These are phyloP conservation scores for Carlito syrichta DNA, from an alignment of 2,113 vertebrate species.

Conservation along the genomic window DNA sequence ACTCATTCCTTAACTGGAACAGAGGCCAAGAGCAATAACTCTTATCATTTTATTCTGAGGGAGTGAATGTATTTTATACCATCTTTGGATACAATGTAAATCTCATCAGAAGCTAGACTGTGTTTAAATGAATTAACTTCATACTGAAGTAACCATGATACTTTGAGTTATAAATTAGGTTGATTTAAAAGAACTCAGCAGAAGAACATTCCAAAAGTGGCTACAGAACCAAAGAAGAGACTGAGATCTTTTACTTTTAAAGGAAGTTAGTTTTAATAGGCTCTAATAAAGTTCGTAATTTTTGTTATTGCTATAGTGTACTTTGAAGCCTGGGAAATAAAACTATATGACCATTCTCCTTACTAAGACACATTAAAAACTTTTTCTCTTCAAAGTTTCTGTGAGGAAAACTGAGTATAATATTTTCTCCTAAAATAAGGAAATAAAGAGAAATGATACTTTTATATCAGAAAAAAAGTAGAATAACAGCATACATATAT, in stretches of 20 bases:
- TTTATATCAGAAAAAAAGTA: background rate
- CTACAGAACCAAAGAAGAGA: background rate
- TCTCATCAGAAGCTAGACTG: slow-evolving; percentile 23
- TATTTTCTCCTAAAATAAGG: background rate
- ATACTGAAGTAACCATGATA: background rate
- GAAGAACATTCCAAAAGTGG: slow-evolving; percentile 24
- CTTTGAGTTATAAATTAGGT: background rate
- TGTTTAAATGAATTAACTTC: slow-evolving; percentile 39
- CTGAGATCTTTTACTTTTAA: slow-evolving; percentile 51
- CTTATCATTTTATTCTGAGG: slow-evolving; percentile 14
- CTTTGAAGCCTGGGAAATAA: background rate
- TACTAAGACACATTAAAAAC: background rate
- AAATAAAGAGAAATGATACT: background rate
- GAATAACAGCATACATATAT: background rate
- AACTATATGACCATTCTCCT: background rate
- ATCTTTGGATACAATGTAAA: slow-evolving; percentile 45
- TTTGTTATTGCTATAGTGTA: background rate
- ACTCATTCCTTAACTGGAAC: background rate
- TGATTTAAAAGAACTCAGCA: slow-evolving; percentile 16
- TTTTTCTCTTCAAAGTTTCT: background rate
- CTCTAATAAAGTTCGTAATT: background rate
- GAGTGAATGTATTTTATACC: slow-evolving; percentile 7
- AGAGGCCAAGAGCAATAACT: slow-evolving; percentile 11
- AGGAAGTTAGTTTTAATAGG: slow-evolving; percentile 23
- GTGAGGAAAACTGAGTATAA: background rate